Evolutionary conservation across 2,113 vertebrate genomes (phyloP).

Genomic region (Zeus faber): DNA sequence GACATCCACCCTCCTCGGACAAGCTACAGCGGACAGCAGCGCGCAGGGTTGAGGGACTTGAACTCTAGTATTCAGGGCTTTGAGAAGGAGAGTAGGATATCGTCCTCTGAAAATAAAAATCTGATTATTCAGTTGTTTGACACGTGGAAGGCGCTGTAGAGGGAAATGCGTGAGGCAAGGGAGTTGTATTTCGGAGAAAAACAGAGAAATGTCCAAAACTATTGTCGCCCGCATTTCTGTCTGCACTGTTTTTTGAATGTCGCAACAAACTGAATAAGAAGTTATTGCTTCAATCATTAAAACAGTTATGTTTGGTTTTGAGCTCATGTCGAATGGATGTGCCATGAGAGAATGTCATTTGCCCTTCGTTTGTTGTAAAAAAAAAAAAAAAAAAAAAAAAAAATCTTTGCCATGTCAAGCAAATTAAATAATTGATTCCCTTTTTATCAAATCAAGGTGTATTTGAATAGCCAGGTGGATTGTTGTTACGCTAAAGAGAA

Average conservation of each 20-base stretch:
- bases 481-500: constrained; percentile 44
- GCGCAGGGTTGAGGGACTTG: constrained; percentile 45
- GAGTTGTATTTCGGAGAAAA: constrained; percentile 4
- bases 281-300: constrained; percentile 36
- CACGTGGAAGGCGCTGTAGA: constrained; percentile 52
- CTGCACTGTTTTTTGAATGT: constrained; percentile 60
- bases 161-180: constrained; percentile 43
- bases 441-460: constrained; percentile 60
- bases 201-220: constrained; percentile 1
- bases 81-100: constrained; percentile 2
- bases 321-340: constrained; percentile 58
- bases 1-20: constrained; percentile 60
- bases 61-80: constrained; percentile 51
- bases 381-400: too few relatives aligned
- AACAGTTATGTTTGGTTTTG: constrained; percentile 47
- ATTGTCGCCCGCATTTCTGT: constrained; percentile 42
- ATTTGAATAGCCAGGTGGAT: constrained; percentile 42
- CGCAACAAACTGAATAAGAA: constrained; percentile 49
- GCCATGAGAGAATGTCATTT: constrained; percentile 60
- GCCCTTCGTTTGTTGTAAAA: constrained; percentile 58
- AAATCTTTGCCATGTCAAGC: constrained; percentile 54
- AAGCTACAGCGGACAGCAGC: constrained; percentile 56
- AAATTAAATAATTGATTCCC: constrained; percentile 43
- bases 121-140: constrained; percentile 52
- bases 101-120: constrained; percentile 16